Conservation (phyloP, 2,888 invertebrate genomes). For the Idaea biselata region DNA sequence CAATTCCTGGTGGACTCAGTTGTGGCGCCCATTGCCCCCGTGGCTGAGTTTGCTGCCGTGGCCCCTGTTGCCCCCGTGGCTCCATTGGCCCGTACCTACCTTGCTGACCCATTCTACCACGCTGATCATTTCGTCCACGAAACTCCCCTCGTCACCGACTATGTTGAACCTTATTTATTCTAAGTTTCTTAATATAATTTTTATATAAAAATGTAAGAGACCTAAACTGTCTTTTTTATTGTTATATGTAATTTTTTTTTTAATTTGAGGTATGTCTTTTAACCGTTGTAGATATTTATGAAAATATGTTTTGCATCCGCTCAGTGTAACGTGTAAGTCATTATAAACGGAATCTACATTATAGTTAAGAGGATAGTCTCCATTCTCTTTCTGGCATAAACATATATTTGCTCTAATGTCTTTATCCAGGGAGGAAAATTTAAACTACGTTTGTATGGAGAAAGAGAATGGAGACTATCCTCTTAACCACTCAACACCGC, state of each 20-base stretch:
- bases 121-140: not conserved
- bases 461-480: too few relatives aligned
- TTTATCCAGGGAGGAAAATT: too few relatives aligned
- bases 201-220: not conserved
- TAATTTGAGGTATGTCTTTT: not conserved
- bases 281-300: too few relatives aligned
- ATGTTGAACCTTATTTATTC: conserved; percentile 11
- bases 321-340: too few relatives aligned
- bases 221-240: not conserved
- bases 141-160: conserved; percentile 2
- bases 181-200: not conserved
- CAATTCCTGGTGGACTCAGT: conserved; percentile 21
- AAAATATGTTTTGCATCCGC: too few relatives aligned
- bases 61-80: conserved; percentile 5
- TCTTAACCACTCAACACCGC: too few relatives aligned
- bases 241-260: too few relatives aligned
- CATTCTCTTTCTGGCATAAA: too few relatives aligned
- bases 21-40: not conserved
- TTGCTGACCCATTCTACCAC: not conserved
- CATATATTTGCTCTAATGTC: too few relatives aligned
- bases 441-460: too few relatives aligned
- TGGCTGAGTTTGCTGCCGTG: not conserved
- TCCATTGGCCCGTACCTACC: not conserved
- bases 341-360: too few relatives aligned
- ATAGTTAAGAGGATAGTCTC: too few relatives aligned